Evolutionary conservation across 2,888 invertebrate species (phyloP).

Genomic region (Sinopyrophorus schimmeli): DNA sequence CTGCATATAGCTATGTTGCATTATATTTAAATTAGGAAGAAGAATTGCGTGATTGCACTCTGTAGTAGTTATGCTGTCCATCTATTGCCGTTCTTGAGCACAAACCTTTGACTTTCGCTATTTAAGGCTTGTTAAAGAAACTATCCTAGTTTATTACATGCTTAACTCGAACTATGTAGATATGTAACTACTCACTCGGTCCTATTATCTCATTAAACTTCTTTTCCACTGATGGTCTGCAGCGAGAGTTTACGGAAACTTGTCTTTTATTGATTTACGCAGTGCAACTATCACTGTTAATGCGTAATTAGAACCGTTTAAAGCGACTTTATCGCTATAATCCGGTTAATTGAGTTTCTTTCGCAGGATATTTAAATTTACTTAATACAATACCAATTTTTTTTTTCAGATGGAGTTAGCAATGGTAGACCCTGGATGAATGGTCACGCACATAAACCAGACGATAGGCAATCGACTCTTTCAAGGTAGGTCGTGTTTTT

Average conservation of each 20-base stretch:
- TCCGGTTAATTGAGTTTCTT: no score
- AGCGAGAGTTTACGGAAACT: no score
- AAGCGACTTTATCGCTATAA: no score
- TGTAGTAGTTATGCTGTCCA: slow-evolving; percentile 14
- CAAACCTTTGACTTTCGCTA: slow-evolving; percentile 16
- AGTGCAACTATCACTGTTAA: no score
- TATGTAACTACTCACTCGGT: no score
- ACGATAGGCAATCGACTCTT: slow-evolving; percentile 60
- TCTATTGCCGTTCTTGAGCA: slow-evolving; percentile 9
- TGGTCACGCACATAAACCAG: slow-evolving; percentile 57
- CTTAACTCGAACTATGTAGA: slow-evolving; percentile 5
- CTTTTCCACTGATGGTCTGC: no score
- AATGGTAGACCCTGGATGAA: slow-evolving; percentile 56
- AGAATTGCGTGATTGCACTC: slow-evolving; percentile 23
- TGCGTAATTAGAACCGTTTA: no score
- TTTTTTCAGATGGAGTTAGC: slow-evolving; percentile 51
- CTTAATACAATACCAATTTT: no score
- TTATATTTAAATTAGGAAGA: slow-evolving; percentile 27
- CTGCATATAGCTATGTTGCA: slow-evolving; percentile 11
- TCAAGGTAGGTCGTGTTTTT: slow-evolving; percentile 55
- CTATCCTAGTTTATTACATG: slow-evolving; percentile 12
- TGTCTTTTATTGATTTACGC: no score
- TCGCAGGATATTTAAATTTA: no score
- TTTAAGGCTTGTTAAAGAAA: slow-evolving; percentile 19
- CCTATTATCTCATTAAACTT: no score